phyloP scores from a whole-genome alignment of 1,140 invertebrate species.

The Holotrichia oblita region DNA sequence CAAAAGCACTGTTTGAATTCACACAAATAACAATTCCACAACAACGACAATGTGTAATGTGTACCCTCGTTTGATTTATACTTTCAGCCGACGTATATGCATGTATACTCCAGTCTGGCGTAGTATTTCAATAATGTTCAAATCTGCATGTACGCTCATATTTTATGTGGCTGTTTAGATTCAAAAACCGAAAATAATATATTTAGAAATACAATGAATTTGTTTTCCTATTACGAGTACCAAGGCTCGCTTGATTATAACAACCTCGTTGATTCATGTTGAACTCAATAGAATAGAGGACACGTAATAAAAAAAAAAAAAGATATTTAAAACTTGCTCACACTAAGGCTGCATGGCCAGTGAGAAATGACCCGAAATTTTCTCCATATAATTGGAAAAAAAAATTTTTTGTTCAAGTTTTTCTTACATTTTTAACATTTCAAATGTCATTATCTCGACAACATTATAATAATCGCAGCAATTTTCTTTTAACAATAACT shows the following conservation, averaged over 20 bases:
- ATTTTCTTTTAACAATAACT: too few species aligned
- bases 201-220: neutral
- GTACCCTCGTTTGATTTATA: constrained; percentile 26
- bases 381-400: too few species aligned
- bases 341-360: too few species aligned
- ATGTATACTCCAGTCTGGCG: neutral
- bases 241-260: neutral
- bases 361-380: too few species aligned
- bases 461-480: too few species aligned
- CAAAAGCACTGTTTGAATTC: constrained; percentile 10
- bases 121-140: constrained; percentile 10
- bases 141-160: constrained; percentile 11
- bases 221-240: too few species aligned
- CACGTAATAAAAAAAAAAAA: too few species aligned
- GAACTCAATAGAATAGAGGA: neutral
- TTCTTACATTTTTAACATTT: too few species aligned
- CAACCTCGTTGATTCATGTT: neutral
- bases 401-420: too few species aligned
- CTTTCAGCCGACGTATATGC: neutral
- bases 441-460: too few species aligned
- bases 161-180: neutral
- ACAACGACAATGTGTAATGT: constrained; percentile 9
- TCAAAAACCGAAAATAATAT: constrained; percentile 6
- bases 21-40: constrained; percentile 23
- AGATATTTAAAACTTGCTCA: too few species aligned